phyloP scores from a whole-genome alignment of 2,797 vertebrate genomes.

The Xiphorhynchus erythropygius region DNA sequence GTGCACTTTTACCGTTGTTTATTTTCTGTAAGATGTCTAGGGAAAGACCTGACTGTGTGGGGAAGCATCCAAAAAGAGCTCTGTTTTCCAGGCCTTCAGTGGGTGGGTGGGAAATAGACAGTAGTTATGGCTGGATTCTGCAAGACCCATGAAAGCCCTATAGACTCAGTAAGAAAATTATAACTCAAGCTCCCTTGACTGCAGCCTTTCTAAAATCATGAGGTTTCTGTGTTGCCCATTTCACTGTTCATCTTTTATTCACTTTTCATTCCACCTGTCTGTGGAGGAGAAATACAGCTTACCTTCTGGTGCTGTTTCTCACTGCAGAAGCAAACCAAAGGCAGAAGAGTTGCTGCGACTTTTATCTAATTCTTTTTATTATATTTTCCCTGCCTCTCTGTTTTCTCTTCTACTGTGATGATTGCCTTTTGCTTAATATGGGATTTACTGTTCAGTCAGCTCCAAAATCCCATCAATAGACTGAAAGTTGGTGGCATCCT shows the following conservation, averaged over 20 bases:
- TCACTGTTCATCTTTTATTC: neutral
- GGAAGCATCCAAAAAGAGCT: neutral
- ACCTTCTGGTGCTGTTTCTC: neutral
- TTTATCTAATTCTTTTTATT: neutral
- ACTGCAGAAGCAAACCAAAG: neutral
- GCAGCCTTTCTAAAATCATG: neutral
- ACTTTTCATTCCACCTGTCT: neutral
- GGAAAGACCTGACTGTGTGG: neutral
- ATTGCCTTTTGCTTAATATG: neutral
- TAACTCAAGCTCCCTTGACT: accelerated
- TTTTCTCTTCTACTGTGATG: neutral
- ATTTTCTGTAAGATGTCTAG: neutral
- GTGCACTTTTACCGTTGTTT: neutral
- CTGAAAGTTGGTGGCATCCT: neutral
- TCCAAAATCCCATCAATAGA: neutral
- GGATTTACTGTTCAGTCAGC: neutral
- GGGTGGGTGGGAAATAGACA: neutral
- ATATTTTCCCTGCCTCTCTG: neutral
- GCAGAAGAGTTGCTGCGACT: neutral
- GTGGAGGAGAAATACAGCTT: neutral
- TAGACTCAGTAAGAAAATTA: neutral
- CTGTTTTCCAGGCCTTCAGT: neutral
- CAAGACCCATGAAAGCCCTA: neutral
- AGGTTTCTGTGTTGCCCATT: neutral
- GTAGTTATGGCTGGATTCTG: neutral